Evolutionary conservation across 2,113 vertebrate species (phyloP), one percentile per base, ranked within the genome.

Genomic region (Ctenodactylus gundi): DNA sequence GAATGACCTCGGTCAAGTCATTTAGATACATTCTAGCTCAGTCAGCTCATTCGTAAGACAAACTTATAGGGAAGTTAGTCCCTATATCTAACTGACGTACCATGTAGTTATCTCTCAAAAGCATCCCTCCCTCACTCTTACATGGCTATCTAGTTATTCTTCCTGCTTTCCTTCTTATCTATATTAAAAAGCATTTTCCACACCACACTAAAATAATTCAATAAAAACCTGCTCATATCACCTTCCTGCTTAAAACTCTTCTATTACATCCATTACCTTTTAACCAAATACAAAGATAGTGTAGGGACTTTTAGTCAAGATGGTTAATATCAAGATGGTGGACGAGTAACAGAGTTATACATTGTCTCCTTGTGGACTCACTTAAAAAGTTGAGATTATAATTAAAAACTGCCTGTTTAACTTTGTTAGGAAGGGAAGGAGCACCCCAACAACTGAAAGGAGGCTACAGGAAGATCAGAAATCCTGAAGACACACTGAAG

Each of bases 1-100:
- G 77, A 90, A 85, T 93, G 67, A 84, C 36, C 83, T 90, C 17
- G 1, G 80, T 88, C 78, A 94, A 91, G 46, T 89, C 76, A 84
- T 55, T 85, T 84, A 86, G 85, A 91, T 39, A 78, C 34, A 82
- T 31, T 81, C 64, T 70, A 83, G 60, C 83, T 84, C 65, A 91
- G 41, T 70, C 65, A 60, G 29, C 76, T 85, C 86, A 67, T 88
- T 46, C 95, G 84, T 76, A 64, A 93, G 68, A 83, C 75, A 88
- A 90, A n/a, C 14, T 67, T 85, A 76, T 31, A 70, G 29, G 87
- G n/a, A n/a, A n/a, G n/a, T n/a, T n/a, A n/a, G n/a, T n/a, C n/a
- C n/a, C n/a, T n/a, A n/a, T n/a, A n/a, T n/a, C n/a, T n/a, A n/a
- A 57, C 6, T 57, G 92, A 62, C 80, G 76, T 67, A 18, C 49